Evolutionary conservation across 2,113 vertebrate genomes (phyloP), one percentile per base, ranked within the genome.

Genomic region (Columba janthina): DNA sequence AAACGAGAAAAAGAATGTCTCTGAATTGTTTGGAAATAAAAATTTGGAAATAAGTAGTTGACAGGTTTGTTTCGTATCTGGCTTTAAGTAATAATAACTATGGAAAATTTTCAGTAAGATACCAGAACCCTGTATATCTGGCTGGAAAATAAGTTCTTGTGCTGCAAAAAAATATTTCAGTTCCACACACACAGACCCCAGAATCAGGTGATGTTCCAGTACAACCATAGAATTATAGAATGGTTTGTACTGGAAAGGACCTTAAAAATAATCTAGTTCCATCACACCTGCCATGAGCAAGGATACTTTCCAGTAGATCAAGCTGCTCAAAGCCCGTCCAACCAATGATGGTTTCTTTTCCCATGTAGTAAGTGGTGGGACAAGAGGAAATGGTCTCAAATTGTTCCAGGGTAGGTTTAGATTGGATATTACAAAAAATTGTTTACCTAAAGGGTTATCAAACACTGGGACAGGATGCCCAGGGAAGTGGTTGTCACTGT

Each of bases 251-350:
- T 71, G 46, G 36, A 42, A 88, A 4, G 4, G 17, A 32, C 9
- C 8, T 53, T 13, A 5, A 66, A 57, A 29, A 48, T 32, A 34
- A 58, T 8, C 3, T 6, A 3, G 3, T 62, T 46, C 32, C 32
- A 48, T 4, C 0, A 8, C 4, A 1, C 2, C 0, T 29, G 12
- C 11, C 44, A 38, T 29, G 6, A 22, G 5, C 31, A 85, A 1
- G 26, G 60, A 38, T 5, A 28, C 4, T 1, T 38, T 0, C 15
- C 8, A 29, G 22, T 5, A 8, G 6, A 13, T 0, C 42, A 50
- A 12, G 4, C 2, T 72, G 1, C 17, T 72, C 58, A 32, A 53
- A 80, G 3, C 2, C 7, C 14, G 0, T 36, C 51, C 81, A 83
- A 0, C 20, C 36, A 56, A 15, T 53, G 51, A 53, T 53, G 51